These are phyloP conservation scores for Holocentrus rufus DNA, from an alignment of 2,797 vertebrate species.

Conservation along the genomic window DNA sequence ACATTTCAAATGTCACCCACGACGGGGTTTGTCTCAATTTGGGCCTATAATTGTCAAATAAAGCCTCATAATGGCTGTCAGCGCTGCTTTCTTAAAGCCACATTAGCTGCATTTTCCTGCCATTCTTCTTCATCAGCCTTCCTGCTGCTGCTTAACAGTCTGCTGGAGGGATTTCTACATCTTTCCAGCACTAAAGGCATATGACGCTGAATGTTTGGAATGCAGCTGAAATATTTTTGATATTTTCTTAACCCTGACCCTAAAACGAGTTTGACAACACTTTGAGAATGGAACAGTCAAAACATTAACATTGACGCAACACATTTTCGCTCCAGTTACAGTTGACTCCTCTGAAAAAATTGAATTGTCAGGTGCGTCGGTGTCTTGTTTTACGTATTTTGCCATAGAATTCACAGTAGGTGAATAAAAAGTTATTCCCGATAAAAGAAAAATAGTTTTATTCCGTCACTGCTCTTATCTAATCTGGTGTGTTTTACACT, in stretches of 20 bases:
- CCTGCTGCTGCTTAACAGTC: neutral
- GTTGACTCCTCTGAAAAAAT: conserved; percentile 12
- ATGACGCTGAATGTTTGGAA: neutral
- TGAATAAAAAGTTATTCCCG: neutral
- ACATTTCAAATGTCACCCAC: neutral
- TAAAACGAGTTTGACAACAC: conserved; percentile 47
- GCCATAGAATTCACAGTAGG: neutral
- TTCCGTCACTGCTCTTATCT: neutral
- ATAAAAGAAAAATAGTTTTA: neutral
- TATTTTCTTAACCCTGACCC: conserved; percentile 4
- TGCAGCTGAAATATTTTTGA: neutral
- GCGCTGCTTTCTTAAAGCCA: no score
- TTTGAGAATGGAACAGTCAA: conserved; percentile 33
- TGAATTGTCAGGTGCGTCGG: neutral
- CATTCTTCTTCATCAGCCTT: neutral
- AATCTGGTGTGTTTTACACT: neutral
- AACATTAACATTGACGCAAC: neutral
- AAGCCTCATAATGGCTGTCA: neutral
- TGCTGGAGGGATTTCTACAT: neutral
- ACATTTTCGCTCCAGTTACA: conserved; percentile 16
- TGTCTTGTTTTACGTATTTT: conserved; percentile 16
- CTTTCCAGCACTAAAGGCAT: neutral
- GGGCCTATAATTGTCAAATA: neutral
- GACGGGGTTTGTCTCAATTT: neutral
- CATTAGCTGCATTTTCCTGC: neutral